phyloP scores from a whole-genome alignment of 2,888 invertebrate species.

The Lasioglossum malachurum region DNA sequence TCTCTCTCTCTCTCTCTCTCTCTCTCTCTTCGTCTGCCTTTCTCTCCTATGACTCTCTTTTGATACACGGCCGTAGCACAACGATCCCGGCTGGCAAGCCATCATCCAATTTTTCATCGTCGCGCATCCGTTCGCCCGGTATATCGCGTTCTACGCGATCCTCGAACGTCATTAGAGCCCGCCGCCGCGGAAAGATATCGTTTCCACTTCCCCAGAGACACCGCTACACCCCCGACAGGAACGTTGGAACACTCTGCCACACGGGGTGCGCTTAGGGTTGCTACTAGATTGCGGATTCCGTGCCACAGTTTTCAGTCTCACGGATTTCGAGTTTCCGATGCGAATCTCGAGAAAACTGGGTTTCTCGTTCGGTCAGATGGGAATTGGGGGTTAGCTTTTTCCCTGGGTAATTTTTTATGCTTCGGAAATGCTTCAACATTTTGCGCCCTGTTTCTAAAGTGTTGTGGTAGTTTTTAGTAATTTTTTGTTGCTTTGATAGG shows the following conservation, averaged over 20 bases:
- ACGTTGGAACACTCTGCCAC: slow-evolving; percentile 3
- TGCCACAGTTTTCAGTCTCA: neutral
- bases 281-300: slow-evolving; percentile 3
- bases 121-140: slow-evolving; percentile 34
- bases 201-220: slow-evolving; percentile 34
- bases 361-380: neutral
- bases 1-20: neutral
- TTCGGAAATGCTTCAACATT: neutral
- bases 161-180: slow-evolving; percentile 57
- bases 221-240: slow-evolving; percentile 11
- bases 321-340: neutral
- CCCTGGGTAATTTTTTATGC: too few species aligned
- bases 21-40: neutral
- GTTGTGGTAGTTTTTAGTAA: too few species aligned
- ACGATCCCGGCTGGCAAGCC: slow-evolving; percentile 16
- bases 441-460: neutral
- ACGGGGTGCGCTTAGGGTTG: neutral
- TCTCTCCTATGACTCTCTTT: neutral
- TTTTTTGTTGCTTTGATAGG: too few species aligned
- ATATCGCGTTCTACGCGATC: slow-evolving; percentile 32
- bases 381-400: neutral
- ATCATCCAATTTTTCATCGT: slow-evolving; percentile 65
- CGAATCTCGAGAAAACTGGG: neutral
- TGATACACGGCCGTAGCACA: neutral
- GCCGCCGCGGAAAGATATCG: slow-evolving; percentile 39